Evolutionary conservation across 2,113 vertebrate genomes (phyloP).

Genomic region (Camelus bactrianus): DNA sequence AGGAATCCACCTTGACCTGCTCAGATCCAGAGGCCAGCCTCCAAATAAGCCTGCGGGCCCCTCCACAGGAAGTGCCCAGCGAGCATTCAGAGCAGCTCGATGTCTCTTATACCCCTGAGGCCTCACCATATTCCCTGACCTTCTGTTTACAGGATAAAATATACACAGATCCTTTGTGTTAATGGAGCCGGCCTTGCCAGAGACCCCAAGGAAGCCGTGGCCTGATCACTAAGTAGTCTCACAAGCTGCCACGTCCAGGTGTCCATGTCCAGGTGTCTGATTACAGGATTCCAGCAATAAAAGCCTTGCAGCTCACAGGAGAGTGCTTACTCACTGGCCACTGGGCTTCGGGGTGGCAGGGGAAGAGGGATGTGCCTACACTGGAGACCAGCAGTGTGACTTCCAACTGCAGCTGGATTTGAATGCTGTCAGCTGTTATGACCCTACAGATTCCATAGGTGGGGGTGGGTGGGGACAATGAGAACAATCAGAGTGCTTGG

Average conservation of each 20-base stretch:
- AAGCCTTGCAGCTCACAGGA: neutral
- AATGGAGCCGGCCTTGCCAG: neutral
- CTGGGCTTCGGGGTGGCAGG: neutral
- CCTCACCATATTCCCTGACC: neutral
- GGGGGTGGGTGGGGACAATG: fast-evolving
- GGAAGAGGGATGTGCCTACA: fast-evolving
- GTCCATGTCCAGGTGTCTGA: neutral
- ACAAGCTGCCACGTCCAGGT: neutral
- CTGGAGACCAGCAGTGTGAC: neutral
- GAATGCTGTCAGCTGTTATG: neutral
- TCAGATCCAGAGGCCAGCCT: neutral
- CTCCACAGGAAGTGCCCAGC: too few species aligned
- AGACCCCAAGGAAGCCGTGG: neutral
- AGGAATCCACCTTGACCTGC: neutral
- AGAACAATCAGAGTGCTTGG: neutral
- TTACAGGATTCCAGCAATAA: slow-evolving; percentile 47
- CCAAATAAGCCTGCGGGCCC: neutral
- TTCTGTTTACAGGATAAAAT: slow-evolving; percentile 54
- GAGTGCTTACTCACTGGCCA: neutral
- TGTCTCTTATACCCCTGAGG: fast-evolving
- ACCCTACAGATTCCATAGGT: too few species aligned
- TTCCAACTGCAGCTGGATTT: neutral
- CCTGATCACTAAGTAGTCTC: neutral
- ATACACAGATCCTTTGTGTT: neutral
- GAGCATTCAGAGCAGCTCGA: fast-evolving